Base-by-base conservation (phyloP, 1,140 invertebrate species). In the Cryptotermes secundus region DNA sequence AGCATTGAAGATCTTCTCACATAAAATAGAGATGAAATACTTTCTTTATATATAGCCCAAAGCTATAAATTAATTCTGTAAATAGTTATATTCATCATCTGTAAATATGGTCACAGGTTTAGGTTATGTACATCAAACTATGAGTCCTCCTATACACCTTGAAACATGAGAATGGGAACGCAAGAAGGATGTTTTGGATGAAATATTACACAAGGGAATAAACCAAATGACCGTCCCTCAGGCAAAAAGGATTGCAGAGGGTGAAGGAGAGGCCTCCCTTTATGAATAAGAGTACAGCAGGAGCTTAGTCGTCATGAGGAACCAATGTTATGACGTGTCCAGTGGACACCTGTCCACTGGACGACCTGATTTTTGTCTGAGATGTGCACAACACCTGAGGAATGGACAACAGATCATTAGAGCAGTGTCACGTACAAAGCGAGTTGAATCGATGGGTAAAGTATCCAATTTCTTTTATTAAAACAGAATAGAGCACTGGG, bases 201-300 rank as follows among this genome's bases (percentile, higher is more conserved):
- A 72, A 72, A 72, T 31, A 72, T 72, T 72, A 72, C 59, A 72
- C 59, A 72, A 72, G 59, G 26, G 59, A 10, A 26, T 6, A 72
- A n/a, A 72, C 59, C 10, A 72, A 72, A 31, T 72, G 59, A 72
- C 59, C 59, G 59, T 72, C 26, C 59, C 59, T 3, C 59, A 31
- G 59, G 59, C 59, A 2, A 72, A 72, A 72, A 72, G 59, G 59
- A 72, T 72, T 72, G 59, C n/a, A 72, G 26, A 72, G 59, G 59
- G 26, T 72, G 59, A 72, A 72, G 59, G 26, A 72, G 31, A 72
- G 59, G 59, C 31, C 59, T 72, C n/a, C n/a, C n/a, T 72, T 72
- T 72, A 72, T 3, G 59, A 72, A n/a, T 72, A 72, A 72, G 7
- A 31, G 59, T 72, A 1, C 59, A 31, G 26, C 59, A 72, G 2